Conservation (phyloP, 2,113 vertebrate species). For the Ondatra zibethicus region DNA sequence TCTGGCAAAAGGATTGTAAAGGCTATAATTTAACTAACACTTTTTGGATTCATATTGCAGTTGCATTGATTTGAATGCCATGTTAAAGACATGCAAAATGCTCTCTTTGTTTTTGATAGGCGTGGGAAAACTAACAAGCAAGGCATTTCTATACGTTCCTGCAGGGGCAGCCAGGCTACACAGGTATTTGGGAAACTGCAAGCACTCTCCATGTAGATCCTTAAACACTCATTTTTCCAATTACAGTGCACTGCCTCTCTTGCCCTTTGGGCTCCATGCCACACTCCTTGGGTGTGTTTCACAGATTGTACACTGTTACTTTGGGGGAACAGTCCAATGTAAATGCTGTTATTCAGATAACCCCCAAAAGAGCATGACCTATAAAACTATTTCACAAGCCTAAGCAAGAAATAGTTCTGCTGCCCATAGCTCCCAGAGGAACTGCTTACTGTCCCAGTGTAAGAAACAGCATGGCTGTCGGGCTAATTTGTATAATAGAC, state of each 20-base stretch:
- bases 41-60: background rate
- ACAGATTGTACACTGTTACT: conserved; percentile 12
- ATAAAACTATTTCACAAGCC: background rate
- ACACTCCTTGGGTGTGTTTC: background rate
- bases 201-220: background rate
- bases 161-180: background rate
- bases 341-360: conserved; percentile 19
- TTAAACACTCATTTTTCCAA: conserved; percentile 17
- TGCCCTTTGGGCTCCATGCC: background rate
- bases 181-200: background rate
- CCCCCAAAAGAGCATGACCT: conserved; percentile 32
- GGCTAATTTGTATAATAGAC: background rate
- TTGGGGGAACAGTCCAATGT: conserved; percentile 4
- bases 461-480: background rate
- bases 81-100: background rate
- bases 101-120: conserved; percentile 3
- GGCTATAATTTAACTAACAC: background rate
- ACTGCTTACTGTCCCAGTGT: background rate
- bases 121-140: background rate
- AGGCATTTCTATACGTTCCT: background rate
- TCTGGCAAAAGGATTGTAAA: conserved; percentile 20
- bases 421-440: background rate
- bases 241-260: background rate
- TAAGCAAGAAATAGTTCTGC: background rate
- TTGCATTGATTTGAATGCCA: background rate